A percentile compares a stretch with the other conserved stretches of the same genome.
Evolutionary conservation across 1,140 invertebrate genomes (phyloP).

Genomic region (Brachionus calyciflorus): DNA sequence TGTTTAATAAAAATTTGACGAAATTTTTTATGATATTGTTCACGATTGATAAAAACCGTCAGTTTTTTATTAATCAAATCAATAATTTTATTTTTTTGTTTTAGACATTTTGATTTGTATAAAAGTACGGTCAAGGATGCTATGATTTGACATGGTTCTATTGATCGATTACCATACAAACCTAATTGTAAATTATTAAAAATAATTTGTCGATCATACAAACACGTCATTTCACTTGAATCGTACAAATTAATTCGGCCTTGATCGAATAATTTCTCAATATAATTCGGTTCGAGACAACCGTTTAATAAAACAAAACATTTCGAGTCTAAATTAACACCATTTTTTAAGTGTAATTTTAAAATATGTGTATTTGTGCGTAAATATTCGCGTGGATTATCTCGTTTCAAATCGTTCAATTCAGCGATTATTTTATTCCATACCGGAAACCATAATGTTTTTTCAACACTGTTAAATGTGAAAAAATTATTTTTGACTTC

Average conservation of each 20-base stretch:
- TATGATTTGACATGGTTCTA: neutral
- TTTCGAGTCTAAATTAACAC: constrained; percentile 2
- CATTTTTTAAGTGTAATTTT: neutral
- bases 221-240: neutral
- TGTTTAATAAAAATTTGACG: neutral
- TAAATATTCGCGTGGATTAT: neutral
- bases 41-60: constrained; percentile 15
- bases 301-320: constrained; percentile 12
- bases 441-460: neutral
- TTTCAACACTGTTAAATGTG: neutral
- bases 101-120: constrained; percentile 18
- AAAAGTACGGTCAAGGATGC: neutral
- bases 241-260: neutral
- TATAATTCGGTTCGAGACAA: neutral
- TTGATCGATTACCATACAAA: neutral
- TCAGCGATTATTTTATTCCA: constrained; percentile 24
- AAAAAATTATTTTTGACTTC: neutral
- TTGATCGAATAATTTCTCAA: constrained; percentile 1
- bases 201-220: neutral
- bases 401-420: neutral
- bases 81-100: neutral
- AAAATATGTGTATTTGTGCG: constrained; percentile 1
- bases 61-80: constrained; percentile 16
- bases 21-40: constrained; percentile 20
- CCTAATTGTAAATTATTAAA: neutral